These are phyloP conservation scores for Eremobia ochroleuca DNA, from an alignment of 2,888 invertebrate species.

Conservation along the genomic window DNA sequence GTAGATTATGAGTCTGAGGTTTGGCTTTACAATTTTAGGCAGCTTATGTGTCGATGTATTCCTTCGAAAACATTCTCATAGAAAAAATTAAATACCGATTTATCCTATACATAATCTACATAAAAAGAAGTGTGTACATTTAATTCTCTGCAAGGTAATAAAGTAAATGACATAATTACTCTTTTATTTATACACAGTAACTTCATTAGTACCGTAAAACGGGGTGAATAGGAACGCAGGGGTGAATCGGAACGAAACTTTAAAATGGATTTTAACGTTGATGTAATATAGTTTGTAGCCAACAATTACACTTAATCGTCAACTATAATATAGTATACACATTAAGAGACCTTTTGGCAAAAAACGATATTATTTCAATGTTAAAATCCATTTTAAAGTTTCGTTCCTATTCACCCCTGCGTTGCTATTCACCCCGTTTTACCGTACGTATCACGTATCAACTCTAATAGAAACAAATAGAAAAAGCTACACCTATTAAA, in stretches of 20 bases:
- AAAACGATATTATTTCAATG: no score
- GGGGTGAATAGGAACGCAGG: no score
- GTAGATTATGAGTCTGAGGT: neutral
- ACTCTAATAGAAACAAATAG: conserved; percentile 11
- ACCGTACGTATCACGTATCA: conserved; percentile 17
- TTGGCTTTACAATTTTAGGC: neutral
- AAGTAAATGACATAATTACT: conserved; percentile 23
- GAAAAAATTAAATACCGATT: neutral
- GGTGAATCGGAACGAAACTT: no score
- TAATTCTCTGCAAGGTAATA: neutral
- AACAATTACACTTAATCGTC: no score
- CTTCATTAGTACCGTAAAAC: conserved; percentile 23
- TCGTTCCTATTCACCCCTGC: no score
- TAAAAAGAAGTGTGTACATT: neutral
- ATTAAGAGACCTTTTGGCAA: no score
- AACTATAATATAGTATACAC: no score
- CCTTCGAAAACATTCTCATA: neutral
- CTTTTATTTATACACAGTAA: conserved; percentile 22
- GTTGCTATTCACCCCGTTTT: no score
- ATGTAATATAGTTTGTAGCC: no score
- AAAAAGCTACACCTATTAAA: conserved; percentile 8
- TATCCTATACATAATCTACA: neutral
- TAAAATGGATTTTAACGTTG: no score
- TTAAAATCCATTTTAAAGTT: no score
- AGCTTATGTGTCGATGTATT: neutral